Conservation (phyloP, 2,888 invertebrate species). For the Allygus modestus region DNA sequence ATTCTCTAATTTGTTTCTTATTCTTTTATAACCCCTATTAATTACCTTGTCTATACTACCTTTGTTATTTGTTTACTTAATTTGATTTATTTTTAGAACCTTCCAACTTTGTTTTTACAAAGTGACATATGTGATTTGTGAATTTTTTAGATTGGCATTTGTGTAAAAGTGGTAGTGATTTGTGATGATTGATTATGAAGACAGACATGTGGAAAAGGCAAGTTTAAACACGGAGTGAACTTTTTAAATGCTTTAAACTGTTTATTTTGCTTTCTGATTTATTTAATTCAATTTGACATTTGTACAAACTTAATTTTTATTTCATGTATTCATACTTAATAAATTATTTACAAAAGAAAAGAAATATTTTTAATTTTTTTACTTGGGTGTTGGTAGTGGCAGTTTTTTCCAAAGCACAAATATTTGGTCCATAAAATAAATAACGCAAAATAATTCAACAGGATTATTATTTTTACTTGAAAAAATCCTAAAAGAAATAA, state of each 20-base stretch:
- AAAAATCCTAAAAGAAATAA: no score
- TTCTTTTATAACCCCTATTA: not conserved
- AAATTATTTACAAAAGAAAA: no score
- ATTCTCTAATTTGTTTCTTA: conserved; percentile 5
- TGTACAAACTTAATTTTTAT: no score
- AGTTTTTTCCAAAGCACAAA: no score
- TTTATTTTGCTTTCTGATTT: not conserved
- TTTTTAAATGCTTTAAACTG: not conserved
- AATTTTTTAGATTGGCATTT: not conserved
- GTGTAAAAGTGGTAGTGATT: conserved; percentile 15
- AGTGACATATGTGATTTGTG: not conserved
- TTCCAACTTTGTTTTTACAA: not conserved
- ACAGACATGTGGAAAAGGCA: not conserved
- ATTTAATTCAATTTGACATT: no score
- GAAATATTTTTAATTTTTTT: no score
- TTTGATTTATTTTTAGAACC: not conserved
- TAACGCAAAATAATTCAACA: no score
- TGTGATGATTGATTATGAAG: not conserved
- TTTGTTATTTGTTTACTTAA: not conserved
- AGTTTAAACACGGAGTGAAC: conserved; percentile 10
- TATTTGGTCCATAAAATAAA: no score
- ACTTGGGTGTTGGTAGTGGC: no score
- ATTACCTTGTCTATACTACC: not conserved
- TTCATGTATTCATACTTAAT: no score
- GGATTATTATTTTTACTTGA: no score